Evolutionary conservation across 2,797 vertebrate species (phyloP).

Genomic region (Ctenopoma kingsleyae): DNA sequence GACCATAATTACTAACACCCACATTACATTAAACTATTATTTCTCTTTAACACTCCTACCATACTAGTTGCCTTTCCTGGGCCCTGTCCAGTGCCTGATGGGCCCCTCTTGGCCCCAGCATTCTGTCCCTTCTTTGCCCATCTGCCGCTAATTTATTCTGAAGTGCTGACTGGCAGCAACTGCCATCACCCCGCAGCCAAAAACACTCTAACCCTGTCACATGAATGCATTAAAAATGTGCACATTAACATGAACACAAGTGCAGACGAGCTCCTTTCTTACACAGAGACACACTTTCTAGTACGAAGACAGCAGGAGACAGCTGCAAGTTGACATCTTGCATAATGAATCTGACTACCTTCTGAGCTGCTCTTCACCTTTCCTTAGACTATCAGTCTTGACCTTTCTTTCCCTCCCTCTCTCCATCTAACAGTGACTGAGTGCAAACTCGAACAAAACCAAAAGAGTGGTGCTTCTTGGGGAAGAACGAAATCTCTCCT

Average conservation of each 20-base stretch:
- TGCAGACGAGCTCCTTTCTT: constrained; percentile 50
- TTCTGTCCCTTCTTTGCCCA: constrained; percentile 51
- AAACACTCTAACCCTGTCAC: constrained; percentile 28
- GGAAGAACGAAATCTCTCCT: constrained; percentile 67
- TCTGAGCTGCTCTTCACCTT: constrained; percentile 56
- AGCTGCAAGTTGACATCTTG: constrained; percentile 61
- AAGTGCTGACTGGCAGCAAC: constrained; percentile 62
- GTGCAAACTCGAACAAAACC: constrained; percentile 56
- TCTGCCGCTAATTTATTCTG: constrained; percentile 64
- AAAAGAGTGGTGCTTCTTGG: constrained; percentile 61
- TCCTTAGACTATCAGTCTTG: constrained; percentile 51
- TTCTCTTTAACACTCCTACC: neutral
- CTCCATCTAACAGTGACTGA: constrained; percentile 49
- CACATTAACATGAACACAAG: constrained; percentile 43
- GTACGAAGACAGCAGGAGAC: constrained; percentile 56
- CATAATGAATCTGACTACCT: constrained; percentile 66
- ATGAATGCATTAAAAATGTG: constrained; percentile 34
- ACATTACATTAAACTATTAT: neutral
- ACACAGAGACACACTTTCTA: constrained; percentile 19
- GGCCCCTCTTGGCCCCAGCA: constrained; percentile 40
- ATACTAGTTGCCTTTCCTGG: constrained; percentile 16
- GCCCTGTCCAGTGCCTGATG: constrained; percentile 35
- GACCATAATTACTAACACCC: constrained; percentile 1
- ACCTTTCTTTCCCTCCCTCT: constrained; percentile 50
- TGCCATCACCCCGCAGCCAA: constrained; percentile 50